Base-by-base conservation (phyloP, 2,888 invertebrate genomes). In the Aplocera efformata region DNA sequence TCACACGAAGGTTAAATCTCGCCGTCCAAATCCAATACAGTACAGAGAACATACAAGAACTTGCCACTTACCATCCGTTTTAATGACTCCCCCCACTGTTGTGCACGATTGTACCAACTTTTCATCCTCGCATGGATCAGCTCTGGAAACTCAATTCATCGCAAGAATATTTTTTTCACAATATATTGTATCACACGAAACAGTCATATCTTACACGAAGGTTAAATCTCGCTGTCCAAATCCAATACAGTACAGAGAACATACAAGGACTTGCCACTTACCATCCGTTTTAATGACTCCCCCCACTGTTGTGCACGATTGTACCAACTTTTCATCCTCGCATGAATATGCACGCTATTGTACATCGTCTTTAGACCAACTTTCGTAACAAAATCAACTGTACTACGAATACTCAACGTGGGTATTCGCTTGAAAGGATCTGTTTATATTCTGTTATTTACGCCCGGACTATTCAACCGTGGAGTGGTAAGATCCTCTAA, bases 361-460 rank as follows among this genome's bases (percentile, higher is more conserved):
- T 38, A 32, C 30, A 33, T 17, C 29, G 11, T 20, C 29, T 40
- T 33, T 29, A 40, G 24, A 26, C 21, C 17, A 11, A 9, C 13
- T 3, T 1, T n/a, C 6, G 22, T 22, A 22, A 9, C 20, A 39
- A 31, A 35, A n/a, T 21, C 26, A 36, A 32, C 29, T 30, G 4
- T 40, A 31, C 7, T 0, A 7, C 7, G 21, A 17, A 6, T 0
- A 17, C 10, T 21, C 17, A 29, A 7, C 9, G 32, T 6, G 0
- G 9, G 11, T 20, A 32, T 27, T 34, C 10, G 6, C 9, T 10
- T 30, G 11, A 7, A 13, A 8, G 7, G 5, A 30, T 66, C 60
- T 62, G 62, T 63, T 58, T 66, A 63, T 59, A 48, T 73, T 72
- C 69, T 58, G 63, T 66, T 72, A 70, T 71, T 76, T 74, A 63